Percentiles rank a stretch among this genome's conserved stretches.
Conservation (phyloP, 1,140 invertebrate genomes). For the Drosophila auraria region DNA sequence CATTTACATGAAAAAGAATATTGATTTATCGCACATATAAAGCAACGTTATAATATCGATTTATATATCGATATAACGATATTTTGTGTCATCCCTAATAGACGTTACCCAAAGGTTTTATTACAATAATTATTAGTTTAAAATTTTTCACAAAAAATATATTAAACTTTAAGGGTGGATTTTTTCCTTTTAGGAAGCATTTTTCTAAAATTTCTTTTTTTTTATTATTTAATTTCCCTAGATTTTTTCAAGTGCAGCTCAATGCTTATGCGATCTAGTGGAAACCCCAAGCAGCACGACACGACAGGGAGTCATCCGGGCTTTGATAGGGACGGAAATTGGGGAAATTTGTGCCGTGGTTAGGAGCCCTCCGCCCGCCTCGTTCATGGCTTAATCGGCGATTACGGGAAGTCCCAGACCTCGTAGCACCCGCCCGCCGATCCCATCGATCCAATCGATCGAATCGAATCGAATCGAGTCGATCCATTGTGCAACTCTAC, state of each 20-base stretch:
- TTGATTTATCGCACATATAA: too few species aligned
- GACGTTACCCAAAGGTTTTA: too few species aligned
- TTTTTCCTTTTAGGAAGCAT: too few species aligned
- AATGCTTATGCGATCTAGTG: slow-evolving; percentile 31
- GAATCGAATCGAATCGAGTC: slow-evolving; percentile 10
- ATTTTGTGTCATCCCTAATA: too few species aligned
- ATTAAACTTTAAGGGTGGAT: too few species aligned
- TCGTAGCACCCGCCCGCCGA: slow-evolving; percentile 11
- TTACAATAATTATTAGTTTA: too few species aligned
- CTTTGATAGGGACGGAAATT: slow-evolving; percentile 26
- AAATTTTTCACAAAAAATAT: too few species aligned
- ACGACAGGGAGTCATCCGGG: background rate
- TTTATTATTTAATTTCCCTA: background rate
- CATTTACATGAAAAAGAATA: too few species aligned
- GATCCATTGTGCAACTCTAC: slow-evolving; percentile 31
- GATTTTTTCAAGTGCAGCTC: slow-evolving; percentile 14
- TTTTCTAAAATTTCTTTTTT: background rate
- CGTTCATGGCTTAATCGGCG: slow-evolving; percentile 19
- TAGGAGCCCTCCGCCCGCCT: background rate
- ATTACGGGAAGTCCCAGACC: slow-evolving; percentile 35
- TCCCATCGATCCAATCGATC: background rate
- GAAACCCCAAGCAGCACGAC: slow-evolving; percentile 27
- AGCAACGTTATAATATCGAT: too few species aligned
- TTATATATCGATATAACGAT: too few species aligned
- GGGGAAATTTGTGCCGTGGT: slow-evolving; percentile 24